These are phyloP conservation scores for Tamias sibiricus DNA, from an alignment of 2,113 vertebrate genomes.

Conservation along the genomic window DNA sequence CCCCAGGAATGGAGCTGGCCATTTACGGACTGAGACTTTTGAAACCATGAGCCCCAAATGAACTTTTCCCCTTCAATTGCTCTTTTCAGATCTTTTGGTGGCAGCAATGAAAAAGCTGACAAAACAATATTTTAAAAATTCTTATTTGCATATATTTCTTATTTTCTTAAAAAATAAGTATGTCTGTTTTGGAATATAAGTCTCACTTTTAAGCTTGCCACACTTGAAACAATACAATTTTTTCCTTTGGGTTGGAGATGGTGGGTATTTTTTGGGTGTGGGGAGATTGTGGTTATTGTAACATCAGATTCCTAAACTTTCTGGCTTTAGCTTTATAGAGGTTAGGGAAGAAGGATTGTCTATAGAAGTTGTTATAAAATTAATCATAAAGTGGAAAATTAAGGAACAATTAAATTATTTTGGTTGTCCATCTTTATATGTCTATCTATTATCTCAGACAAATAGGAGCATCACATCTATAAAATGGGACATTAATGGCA, in stretches of 20 bases:
- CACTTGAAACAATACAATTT: background rate
- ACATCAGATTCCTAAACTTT: background rate
- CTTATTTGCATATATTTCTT: background rate
- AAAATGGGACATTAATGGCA: background rate
- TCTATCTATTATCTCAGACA: background rate
- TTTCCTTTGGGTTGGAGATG: background rate
- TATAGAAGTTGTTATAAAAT: background rate
- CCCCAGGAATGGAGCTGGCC: too few relatives aligned
- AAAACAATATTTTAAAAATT: too few relatives aligned
- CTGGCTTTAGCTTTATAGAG: background rate
- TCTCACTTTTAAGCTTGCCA: background rate
- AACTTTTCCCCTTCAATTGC: too few relatives aligned
- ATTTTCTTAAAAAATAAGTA: background rate
- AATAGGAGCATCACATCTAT: background rate
- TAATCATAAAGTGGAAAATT: background rate
- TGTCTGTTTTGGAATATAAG: background rate
- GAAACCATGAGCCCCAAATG: too few relatives aligned
- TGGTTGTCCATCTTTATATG: background rate
- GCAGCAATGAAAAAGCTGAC: too few relatives aligned
- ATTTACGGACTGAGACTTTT: too few relatives aligned
- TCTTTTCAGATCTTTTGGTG: too few relatives aligned
- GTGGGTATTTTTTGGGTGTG: background rate
- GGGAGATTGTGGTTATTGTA: background rate
- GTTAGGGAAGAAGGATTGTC: background rate
- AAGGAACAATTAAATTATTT: background rate